These are phyloP conservation scores for Odontomyia ornata DNA, from an alignment of 2,888 invertebrate genomes.

Conservation along the genomic window DNA sequence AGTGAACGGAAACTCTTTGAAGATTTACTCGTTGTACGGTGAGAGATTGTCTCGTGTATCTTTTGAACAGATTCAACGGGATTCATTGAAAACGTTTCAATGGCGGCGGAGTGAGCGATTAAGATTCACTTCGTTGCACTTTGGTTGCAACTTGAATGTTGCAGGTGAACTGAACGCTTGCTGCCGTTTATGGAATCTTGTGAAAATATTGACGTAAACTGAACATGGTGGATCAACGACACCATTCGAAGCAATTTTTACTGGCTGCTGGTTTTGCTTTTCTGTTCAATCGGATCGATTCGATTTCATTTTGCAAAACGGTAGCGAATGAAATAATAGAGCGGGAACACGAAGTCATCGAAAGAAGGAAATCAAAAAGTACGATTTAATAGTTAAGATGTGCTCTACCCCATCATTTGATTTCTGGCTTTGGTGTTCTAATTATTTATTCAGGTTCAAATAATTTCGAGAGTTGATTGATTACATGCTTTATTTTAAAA, in stretches of 20 bases:
- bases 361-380: too few relatives aligned
- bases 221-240: conserved; percentile 37
- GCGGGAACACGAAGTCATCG: too few relatives aligned
- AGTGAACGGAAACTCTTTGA: not conserved
- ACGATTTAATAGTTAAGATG: too few relatives aligned
- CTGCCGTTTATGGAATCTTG: conserved; percentile 36
- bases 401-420: too few relatives aligned
- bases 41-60: not conserved
- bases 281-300: conserved; percentile 11
- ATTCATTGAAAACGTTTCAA: not conserved
- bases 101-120: not conserved
- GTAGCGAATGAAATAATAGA: not conserved
- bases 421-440: too few relatives aligned
- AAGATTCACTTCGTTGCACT: conserved; percentile 39
- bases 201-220: conserved; percentile 45
- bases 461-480: too few relatives aligned
- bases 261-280: not conserved
- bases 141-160: conserved; percentile 29
- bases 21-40: not conserved
- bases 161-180: conserved; percentile 12
- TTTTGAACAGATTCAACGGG: not conserved
- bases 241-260: not conserved
- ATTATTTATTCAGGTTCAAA: too few relatives aligned
- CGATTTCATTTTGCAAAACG: not conserved
- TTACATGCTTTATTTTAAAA: too few relatives aligned